Evolutionary conservation across 2,888 invertebrate species (phyloP), one percentile per base, ranked within the genome.

Genomic region (Anaspis maculata): DNA sequence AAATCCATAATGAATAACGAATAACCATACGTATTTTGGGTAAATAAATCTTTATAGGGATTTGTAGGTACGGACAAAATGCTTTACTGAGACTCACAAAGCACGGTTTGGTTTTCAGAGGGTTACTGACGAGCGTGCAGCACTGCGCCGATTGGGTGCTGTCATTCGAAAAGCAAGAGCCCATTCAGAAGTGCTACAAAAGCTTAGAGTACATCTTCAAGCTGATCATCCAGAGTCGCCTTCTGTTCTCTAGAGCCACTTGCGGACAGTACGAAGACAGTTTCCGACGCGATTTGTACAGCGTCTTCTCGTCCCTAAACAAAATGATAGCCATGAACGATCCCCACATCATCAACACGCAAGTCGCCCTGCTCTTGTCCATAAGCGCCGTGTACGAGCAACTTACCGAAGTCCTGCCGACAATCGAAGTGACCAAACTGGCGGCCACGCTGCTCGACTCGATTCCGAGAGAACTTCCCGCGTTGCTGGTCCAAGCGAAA

Each of bases 191-290:
- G 56, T 90, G 90, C 56, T 87, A 91, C 39, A 80, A 85, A 34
- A 90, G 91, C 0, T 69, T 94, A 25, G 92, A 92, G 57, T 91
- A 90, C 41, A 88, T 95, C 47, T 90, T 94, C 65, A 86, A 92
- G 44, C 76, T 95, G 50, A 85, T 94, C 2, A 91, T 94, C 21
- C 86, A 92, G 49, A 94, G 92, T 24, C 72, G 90, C 3, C 62
- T 85, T 22, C 59, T 91, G 22, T 91, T 90, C 67, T 79, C 87
- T 0, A 72, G 87, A 11, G 90, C 90, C 0, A 90, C 88, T 0
- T 87, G 86, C 5, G 89, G 88, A 0, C 84, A 88, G 62, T 87
- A 84, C 56, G 90, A 90, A 56, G 91, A 91, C 54, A 84, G 83
- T 51, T 92, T 92, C 58, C 70, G 82, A 6, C 62, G 83, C 10